phyloP scores from a whole-genome alignment of 2,113 vertebrate genomes.

The Zosterops hypoxanthus region DNA sequence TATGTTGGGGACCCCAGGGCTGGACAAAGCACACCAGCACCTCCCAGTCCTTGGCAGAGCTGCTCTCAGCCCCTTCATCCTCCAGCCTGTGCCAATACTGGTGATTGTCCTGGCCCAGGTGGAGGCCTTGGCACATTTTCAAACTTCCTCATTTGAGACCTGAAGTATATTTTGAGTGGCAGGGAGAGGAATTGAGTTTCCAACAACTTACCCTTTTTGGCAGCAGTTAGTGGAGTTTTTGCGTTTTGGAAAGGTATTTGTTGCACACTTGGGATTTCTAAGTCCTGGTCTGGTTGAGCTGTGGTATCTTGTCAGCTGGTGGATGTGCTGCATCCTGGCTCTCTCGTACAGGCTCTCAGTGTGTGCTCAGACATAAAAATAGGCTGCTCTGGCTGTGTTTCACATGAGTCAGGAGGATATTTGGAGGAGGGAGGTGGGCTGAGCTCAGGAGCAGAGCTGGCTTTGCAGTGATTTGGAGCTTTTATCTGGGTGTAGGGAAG shows the following conservation, averaged over 20 bases:
- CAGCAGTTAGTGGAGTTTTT: not conserved
- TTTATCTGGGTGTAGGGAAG: not conserved
- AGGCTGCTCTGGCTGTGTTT: not conserved
- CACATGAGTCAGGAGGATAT: constrained; percentile 33
- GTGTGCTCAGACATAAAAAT: constrained; percentile 30
- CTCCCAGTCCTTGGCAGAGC: not conserved
- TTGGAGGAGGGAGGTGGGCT: constrained; percentile 42
- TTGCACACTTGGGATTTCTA: not conserved
- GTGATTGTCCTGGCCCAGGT: not conserved
- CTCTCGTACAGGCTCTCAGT: not conserved
- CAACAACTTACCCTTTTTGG: not conserved
- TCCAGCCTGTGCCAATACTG: not conserved
- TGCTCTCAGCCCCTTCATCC: not conserved
- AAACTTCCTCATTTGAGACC: not conserved
- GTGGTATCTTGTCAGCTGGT: not conserved
- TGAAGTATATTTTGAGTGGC: not conserved
- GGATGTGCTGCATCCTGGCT: not conserved
- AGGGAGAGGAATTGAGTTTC: not conserved
- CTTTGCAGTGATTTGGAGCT: not conserved
- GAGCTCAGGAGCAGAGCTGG: constrained; percentile 15
- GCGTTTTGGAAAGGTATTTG: not conserved
- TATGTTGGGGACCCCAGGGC: not conserved
- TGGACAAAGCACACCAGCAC: not conserved
- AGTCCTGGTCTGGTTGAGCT: not conserved
- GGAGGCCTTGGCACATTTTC: not conserved